Percentiles rank a stretch among this genome's conserved stretches.
These are phyloP conservation scores for Parnassius mnemosyne DNA, from an alignment of 2,888 invertebrate species.

Conservation along the genomic window DNA sequence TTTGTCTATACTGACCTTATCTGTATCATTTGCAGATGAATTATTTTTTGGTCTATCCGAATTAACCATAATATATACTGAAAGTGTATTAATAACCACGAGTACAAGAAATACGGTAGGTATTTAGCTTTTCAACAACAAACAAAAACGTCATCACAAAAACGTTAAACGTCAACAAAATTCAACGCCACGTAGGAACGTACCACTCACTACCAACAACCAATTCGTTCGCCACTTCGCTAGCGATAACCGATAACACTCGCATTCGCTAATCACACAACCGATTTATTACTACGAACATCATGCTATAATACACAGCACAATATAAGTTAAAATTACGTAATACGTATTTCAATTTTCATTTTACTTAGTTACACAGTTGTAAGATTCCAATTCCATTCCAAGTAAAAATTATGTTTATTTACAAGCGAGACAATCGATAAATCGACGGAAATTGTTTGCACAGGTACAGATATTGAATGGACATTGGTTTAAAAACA, in stretches of 20 bases:
- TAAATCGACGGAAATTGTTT: constrained; percentile 53
- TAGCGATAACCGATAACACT: constrained; percentile 34
- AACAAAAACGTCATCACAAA: constrained; percentile 1
- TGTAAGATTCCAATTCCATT: constrained; percentile 51
- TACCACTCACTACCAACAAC: not conserved
- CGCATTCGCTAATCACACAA: constrained; percentile 42
- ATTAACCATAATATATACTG: constrained; percentile 42
- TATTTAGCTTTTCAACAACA: constrained; percentile 7
- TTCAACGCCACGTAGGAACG: constrained; percentile 66
- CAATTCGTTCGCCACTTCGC: not conserved
- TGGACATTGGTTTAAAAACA: constrained; percentile 10
- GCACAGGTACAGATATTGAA: constrained; percentile 54
- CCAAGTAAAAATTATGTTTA: constrained; percentile 43
- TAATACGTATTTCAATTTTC: no score
- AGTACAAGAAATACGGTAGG: no score
- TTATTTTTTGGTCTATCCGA: constrained; percentile 40
- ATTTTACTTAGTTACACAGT: constrained; percentile 35
- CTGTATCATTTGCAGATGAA: constrained; percentile 34
- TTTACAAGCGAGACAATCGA: constrained; percentile 51
- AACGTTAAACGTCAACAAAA: constrained; percentile 38
- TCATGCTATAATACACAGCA: constrained; percentile 5
- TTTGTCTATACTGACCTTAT: constrained; percentile 47
- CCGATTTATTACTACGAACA: constrained; percentile 27
- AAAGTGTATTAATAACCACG: no score
- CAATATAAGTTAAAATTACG: no score